Percentiles rank a stretch among this genome's conserved stretches.
Conservation (phyloP, 2,797 vertebrate genomes). For the Calcarius lapponicus region DNA sequence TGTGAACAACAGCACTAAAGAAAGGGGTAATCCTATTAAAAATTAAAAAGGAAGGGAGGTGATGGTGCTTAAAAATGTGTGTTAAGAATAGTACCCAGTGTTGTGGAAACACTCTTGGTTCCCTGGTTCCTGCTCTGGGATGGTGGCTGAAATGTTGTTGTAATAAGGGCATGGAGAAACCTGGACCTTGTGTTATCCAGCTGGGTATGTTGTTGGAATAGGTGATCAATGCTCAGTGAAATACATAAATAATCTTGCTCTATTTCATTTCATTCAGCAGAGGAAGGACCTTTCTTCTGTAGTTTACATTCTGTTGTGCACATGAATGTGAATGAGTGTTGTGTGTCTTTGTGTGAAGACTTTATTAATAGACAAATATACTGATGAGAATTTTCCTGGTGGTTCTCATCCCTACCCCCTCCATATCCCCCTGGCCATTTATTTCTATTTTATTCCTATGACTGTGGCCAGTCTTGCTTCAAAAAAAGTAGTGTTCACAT, state of each 20-base stretch:
- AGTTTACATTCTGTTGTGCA: background rate
- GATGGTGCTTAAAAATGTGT: background rate
- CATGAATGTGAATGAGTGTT: background rate
- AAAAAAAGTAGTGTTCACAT: background rate
- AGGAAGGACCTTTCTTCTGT: slow-evolving; percentile 4
- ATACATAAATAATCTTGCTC: background rate
- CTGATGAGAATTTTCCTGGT: background rate
- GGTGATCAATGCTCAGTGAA: background rate
- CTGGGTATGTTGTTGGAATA: background rate
- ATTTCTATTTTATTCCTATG: background rate
- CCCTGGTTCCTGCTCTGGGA: background rate
- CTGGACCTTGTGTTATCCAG: background rate
- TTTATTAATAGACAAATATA: background rate
- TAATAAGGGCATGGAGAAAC: slow-evolving; percentile 6
- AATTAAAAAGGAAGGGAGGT: background rate
- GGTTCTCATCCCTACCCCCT: background rate
- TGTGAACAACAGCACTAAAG: background rate
- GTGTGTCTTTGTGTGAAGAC: slow-evolving; percentile 39
- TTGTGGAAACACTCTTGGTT: background rate
- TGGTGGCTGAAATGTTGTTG: slow-evolving; percentile 11
- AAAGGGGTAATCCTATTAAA: background rate
- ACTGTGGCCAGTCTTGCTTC: background rate
- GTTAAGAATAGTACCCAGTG: background rate
- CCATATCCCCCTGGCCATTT: background rate
- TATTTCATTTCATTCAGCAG: background rate